Evolutionary conservation across 2,113 vertebrate species (phyloP), one percentile per base, ranked within the genome.

Genomic region (Balaenoptera acutorostrata): DNA sequence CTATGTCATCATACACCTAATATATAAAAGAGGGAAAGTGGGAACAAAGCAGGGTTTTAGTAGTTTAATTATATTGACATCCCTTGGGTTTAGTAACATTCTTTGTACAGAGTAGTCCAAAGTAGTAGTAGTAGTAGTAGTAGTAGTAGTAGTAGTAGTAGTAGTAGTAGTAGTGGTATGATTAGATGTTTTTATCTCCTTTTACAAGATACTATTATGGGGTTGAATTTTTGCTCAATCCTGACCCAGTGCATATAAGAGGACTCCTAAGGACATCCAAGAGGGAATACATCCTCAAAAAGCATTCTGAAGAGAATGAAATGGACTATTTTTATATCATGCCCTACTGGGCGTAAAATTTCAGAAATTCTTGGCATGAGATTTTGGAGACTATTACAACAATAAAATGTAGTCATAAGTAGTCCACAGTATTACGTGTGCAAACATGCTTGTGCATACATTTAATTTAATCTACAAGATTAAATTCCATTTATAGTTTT

Each of bases 241-340:
- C 25, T 88, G 82, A 88, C 36, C 12, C 55, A 55, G 17, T 78
- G 39, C 29, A 57, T 84, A 31, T 7, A 33, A 78, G 11, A 15
- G 39, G 46, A 75, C 14, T n/a, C 57, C 10, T 88, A 95, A 80
- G 15, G 41, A 80, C 21, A 64, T 83, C 44, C 29, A 78, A 83
- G 64, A 90, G 66, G 46, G 18, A 86, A 89, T 85, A 93, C 52
- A 55, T 88, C 83, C 88, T 93, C 25, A 61, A 87, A 93, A 80
- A 95, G 15, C 15, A 89, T 49, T 66, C 57, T n/a, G 86, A 93
- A 80, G 71, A 33, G 44, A 81, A 81, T 52, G 20, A 72, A 90
- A 23, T 44, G 44, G 33, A 41, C 46, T 74, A 23, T 59, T 84
- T 89, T 86, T 52, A 57, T 71, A 41, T 77, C 44, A 83, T 66